Conservation (phyloP, 2,888 invertebrate species). For the Oscheius myriophilus region DNA sequence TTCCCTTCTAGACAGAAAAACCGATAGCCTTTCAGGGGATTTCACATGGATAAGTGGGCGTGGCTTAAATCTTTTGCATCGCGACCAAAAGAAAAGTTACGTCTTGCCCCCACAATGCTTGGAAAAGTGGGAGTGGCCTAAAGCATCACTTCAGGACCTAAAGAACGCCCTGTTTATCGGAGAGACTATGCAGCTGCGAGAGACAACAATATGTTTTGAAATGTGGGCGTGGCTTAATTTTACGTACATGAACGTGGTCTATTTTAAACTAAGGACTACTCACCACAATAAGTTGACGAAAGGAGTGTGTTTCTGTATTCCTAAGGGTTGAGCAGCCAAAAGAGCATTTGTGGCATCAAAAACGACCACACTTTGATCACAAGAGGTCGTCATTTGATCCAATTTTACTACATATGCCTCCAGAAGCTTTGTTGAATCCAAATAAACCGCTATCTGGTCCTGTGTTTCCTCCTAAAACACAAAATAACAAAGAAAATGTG, state of each 20-base stretch:
- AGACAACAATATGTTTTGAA: no score
- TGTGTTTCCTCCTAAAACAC: constrained; percentile 47
- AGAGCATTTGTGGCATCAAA: constrained; percentile 60
- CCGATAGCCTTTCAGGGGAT: no score
- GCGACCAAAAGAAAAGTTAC: no score
- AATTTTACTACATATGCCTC: constrained; percentile 53
- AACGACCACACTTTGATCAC: constrained; percentile 47
- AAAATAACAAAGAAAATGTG: not conserved
- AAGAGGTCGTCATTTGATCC: constrained; percentile 51
- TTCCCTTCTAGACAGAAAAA: no score
- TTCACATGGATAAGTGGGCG: no score
- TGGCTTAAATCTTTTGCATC: no score
- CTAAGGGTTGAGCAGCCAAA: constrained; percentile 55
- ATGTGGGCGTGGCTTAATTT: no score
- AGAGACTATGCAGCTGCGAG: no score
- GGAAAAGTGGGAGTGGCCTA: no score
- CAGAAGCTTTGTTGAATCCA: constrained; percentile 62
- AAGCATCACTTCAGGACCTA: no score
- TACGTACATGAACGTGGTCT: not conserved
- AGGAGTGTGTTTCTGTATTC: constrained; percentile 50
- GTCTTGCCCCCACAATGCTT: no score
- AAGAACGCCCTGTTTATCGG: no score
- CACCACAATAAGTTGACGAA: constrained; percentile 63
- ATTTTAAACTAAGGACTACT: not conserved
- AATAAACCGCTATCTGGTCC: constrained; percentile 63